Percentiles rank a stretch among this genome's conserved stretches.
Evolutionary conservation across 2,113 vertebrate species (phyloP).

Genomic region (Trogon surrucura): DNA sequence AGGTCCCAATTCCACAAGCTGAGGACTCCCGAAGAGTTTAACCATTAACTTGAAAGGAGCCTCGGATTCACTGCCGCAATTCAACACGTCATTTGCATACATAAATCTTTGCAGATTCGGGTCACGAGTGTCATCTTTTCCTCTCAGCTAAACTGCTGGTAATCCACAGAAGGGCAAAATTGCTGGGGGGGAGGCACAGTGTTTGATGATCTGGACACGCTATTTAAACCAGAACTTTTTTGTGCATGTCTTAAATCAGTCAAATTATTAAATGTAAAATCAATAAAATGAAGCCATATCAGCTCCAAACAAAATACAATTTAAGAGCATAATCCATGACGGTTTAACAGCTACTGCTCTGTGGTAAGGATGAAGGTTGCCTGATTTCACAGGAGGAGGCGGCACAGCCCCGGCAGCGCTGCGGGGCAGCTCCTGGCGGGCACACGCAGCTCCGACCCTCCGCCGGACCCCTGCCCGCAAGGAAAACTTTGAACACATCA

Average conservation of each 20-base stretch:
- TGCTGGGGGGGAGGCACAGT: background rate
- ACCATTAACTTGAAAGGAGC: background rate
- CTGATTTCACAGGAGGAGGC: background rate
- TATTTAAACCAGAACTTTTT: background rate
- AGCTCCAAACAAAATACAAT: background rate
- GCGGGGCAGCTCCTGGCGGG: no score
- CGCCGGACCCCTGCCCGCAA: background rate
- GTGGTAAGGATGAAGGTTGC: accelerated
- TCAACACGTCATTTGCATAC: background rate
- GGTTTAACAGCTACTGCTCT: background rate
- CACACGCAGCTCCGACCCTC: background rate
- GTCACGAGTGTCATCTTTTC: background rate
- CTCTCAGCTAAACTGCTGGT: background rate
- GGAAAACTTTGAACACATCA: background rate
- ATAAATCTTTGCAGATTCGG: background rate
- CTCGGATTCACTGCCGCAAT: background rate
- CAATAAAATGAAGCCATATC: background rate
- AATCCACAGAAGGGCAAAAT: background rate
- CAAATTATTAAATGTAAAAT: background rate
- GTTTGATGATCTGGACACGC: background rate
- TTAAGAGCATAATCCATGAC: background rate
- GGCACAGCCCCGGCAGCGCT: accelerated
- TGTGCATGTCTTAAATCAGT: background rate
- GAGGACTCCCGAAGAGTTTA: background rate
- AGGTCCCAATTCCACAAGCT: background rate